phyloP scores from a whole-genome alignment of 2,888 invertebrate species.

The Ditula angustiorana region DNA sequence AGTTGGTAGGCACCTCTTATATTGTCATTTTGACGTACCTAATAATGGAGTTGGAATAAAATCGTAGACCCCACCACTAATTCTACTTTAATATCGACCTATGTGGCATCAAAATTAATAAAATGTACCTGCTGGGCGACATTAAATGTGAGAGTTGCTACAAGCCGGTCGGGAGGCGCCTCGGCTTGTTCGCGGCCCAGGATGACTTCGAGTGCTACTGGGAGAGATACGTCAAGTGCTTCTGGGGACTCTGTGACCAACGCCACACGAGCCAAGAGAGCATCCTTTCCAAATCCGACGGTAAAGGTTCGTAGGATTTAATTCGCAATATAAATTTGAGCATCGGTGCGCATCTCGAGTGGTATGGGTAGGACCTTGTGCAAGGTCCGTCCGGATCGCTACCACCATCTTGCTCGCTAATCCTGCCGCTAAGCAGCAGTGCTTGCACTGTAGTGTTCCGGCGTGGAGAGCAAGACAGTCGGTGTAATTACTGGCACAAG shows the following conservation, averaged over 20 bases:
- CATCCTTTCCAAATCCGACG: slow-evolving; percentile 46
- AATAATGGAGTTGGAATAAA: slow-evolving; percentile 6
- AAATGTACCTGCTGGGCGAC: slow-evolving; percentile 52
- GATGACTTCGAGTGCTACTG: slow-evolving; percentile 70
- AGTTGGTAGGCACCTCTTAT: too few relatives aligned
- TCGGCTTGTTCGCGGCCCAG: slow-evolving; percentile 60
- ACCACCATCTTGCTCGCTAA: too few relatives aligned
- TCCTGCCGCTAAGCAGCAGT: too few relatives aligned
- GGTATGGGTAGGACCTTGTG: too few relatives aligned
- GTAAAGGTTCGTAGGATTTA: slow-evolving; percentile 44
- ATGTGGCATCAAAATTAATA: slow-evolving; percentile 36
- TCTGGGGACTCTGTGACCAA: slow-evolving; percentile 73
- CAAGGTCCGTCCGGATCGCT: too few relatives aligned
- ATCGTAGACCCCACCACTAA: background rate
- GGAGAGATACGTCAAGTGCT: slow-evolving; percentile 73
- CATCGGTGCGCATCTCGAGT: too few relatives aligned
- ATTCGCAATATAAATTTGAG: too few relatives aligned
- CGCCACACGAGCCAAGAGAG: slow-evolving; percentile 58
- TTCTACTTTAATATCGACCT: background rate
- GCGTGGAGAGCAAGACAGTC: too few relatives aligned
- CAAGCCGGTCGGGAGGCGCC: slow-evolving; percentile 56
- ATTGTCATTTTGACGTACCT: background rate
- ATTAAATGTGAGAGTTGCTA: slow-evolving; percentile 60
- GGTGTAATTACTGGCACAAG: too few relatives aligned
- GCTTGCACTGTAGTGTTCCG: too few relatives aligned